phyloP scores from a whole-genome alignment of 2,113 vertebrate genomes.

The Dascyllus trimaculatus region DNA sequence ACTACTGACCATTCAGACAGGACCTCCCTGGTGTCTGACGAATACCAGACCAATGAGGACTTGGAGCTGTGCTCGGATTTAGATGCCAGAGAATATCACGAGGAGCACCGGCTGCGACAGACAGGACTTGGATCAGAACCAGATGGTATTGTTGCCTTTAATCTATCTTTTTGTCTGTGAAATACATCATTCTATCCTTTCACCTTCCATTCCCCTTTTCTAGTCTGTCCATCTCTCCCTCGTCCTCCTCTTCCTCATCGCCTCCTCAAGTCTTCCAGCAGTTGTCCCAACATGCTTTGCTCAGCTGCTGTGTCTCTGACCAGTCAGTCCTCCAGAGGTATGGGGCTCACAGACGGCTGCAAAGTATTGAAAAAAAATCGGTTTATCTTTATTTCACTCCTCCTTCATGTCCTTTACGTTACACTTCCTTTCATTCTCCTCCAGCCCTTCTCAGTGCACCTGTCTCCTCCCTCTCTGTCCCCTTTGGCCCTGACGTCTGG shows the following conservation, averaged over 20 bases:
- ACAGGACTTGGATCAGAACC: conserved; percentile 59
- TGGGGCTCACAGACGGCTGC: conserved; percentile 11
- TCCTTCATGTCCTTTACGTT: conserved; percentile 27
- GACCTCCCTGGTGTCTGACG: conserved; percentile 88
- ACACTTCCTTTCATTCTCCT: conserved; percentile 76
- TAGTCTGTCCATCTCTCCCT: conserved; percentile 75
- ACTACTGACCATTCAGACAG: conserved; percentile 90
- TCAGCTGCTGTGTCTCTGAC: conserved; percentile 72
- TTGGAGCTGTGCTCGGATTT: conserved; percentile 89
- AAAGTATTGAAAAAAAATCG: not conserved
- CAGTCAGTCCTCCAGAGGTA: conserved; percentile 72
- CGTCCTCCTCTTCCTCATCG: conserved; percentile 74
- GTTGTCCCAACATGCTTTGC: conserved; percentile 80
- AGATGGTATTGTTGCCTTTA: conserved; percentile 55
- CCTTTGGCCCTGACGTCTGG: conserved; percentile 71
- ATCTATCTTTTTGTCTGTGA: conserved; percentile 5
- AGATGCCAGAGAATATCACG: conserved; percentile 88
- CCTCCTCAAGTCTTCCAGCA: conserved; percentile 80
- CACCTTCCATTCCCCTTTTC: conserved; percentile 62
- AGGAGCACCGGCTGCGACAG: conserved; percentile 62
- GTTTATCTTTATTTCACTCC: conserved; percentile 13
- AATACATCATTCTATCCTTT: conserved; percentile 41
- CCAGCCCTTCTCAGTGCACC: conserved; percentile 85
- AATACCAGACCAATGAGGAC: conserved; percentile 87
- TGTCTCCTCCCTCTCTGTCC: conserved; percentile 72